Evolutionary conservation across 2,888 invertebrate species (phyloP), one percentile per base, ranked within the genome.

Genomic region (Artemia sinica): DNA sequence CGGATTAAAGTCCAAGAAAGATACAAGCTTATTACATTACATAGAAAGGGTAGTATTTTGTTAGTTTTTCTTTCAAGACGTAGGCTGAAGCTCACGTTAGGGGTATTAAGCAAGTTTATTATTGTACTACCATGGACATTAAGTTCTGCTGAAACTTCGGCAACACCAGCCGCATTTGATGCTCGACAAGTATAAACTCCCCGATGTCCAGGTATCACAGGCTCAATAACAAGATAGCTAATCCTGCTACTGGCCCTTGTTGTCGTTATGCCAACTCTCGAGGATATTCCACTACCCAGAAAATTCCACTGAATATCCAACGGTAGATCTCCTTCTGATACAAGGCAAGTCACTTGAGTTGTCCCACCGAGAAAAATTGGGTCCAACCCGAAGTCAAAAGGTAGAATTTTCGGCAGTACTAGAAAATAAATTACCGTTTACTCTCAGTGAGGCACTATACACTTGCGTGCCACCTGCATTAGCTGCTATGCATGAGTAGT

Each of bases 101-200:
- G 28, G 28, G 28, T 28, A 28, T 4, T 28, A 28, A 28, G 28
- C 28, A 28, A 28, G 28, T 28, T 28, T 28, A 28, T 28, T 28
- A 28, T 28, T 18, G 58, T 14, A 58, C 14, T 58, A 74, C 74
- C 74, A 65, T 72, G 72, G n/a, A 74, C 73, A n/a, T 70, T 50
- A 9, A 74, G 71, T 41, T 72, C 71, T 4, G 73, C 72, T 5
- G 74, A 72, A 49, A 72, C 72, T 68, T 72, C 73, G 51, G 75
- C 86, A 51, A 71, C 70, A 58, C 75, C 76, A 58, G 72, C 73
- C 10, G 73, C 69, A 72, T 75, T 75, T 78, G 84, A 83, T 70
- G 86, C 87, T 73, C 83, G 80, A 77, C 88, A 88, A 73, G 86
- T 85, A 78, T 88, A 89, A 77, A 86, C 86, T 71, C 88, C 88